Conservation (phyloP, 2,113 vertebrate species). For the Tringa solitaria region DNA sequence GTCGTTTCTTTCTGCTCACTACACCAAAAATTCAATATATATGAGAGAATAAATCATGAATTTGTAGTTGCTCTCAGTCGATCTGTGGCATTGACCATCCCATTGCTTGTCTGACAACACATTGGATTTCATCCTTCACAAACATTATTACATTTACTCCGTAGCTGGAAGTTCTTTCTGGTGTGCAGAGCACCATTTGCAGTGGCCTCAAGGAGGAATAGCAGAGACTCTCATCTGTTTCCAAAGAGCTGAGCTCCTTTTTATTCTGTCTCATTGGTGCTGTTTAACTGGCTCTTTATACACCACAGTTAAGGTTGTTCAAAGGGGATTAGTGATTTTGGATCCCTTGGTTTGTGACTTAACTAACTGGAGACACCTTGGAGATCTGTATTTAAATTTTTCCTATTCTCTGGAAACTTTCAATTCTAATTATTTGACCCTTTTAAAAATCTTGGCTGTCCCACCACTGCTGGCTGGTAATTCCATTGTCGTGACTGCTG, state of each 20-base stretch:
- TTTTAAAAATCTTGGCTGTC: not conserved
- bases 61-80: not conserved
- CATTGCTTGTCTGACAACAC: accelerated
- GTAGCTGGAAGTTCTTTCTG: not conserved
- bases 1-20: not conserved
- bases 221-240: not conserved
- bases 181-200: not conserved
- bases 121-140: not conserved
- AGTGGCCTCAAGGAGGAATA: not conserved
- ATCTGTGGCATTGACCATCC: not conserved
- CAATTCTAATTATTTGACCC: not conserved
- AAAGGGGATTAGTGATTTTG: not conserved
- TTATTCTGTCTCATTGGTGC: not conserved
- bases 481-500: not conserved
- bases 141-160: not conserved
- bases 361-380: not conserved
- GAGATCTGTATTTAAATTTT: not conserved
- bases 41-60: not conserved
- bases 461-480: not conserved
- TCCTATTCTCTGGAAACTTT: not conserved
- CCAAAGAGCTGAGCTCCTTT: not conserved
- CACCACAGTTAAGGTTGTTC: not conserved
- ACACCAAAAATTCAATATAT: not conserved
- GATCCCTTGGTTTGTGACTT: not conserved
- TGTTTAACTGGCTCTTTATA: not conserved